These are phyloP conservation scores for Rhamnusium bicolor DNA, from an alignment of 2,888 invertebrate species.

Conservation along the genomic window DNA sequence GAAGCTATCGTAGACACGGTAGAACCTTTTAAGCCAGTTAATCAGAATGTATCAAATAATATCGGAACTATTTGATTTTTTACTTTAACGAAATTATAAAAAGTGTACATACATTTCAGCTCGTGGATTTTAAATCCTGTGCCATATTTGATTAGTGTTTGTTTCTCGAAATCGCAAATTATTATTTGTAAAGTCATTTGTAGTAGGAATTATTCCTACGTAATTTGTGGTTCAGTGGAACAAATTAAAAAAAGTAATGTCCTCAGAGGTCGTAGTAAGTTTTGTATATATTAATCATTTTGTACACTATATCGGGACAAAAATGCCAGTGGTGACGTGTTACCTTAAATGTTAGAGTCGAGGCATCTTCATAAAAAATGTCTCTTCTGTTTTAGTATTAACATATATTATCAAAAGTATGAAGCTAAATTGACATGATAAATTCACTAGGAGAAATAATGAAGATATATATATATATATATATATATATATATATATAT, in stretches of 20 bases:
- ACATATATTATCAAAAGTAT: not conserved
- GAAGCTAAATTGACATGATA: too few species aligned
- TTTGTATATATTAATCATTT: conserved; percentile 30
- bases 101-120: conserved; percentile 15
- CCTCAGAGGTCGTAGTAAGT: conserved; percentile 36
- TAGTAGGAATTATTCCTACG: not conserved
- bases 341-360: conserved; percentile 43
- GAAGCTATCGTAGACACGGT: conserved; percentile 72
- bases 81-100: not conserved
- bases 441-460: too few species aligned
- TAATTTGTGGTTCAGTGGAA: not conserved
- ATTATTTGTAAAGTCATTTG: not conserved
- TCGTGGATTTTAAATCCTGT: conserved; percentile 32
- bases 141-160: conserved; percentile 13
- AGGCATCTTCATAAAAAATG: not conserved
- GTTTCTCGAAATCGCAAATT: conserved; percentile 9
- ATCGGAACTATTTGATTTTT: conserved; percentile 47
- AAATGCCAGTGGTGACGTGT: conserved; percentile 57
- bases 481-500: too few species aligned
- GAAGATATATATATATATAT: too few species aligned
- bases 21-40: conserved; percentile 65
- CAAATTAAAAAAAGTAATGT: conserved; percentile 17
- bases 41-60: conserved; percentile 60
- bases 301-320: conserved; percentile 44
- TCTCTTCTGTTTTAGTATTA: conserved; percentile 1